Percentiles rank a stretch among this genome's conserved stretches.
Evolutionary conservation across 92 coral and sea anemone species (phyloP).

Genomic region (Montipora capitata): DNA sequence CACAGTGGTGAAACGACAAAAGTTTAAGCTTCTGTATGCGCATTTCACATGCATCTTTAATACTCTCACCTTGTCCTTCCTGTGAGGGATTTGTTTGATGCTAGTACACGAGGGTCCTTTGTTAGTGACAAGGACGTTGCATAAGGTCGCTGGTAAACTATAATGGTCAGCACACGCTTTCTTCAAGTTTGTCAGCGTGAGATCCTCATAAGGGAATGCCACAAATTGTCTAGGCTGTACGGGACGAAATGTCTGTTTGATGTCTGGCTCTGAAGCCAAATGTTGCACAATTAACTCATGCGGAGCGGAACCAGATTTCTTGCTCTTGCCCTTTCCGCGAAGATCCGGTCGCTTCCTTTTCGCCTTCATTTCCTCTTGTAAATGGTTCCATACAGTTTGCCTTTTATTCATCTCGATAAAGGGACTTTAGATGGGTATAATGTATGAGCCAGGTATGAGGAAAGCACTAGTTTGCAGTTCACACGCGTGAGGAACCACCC

Average conservation of each 20-base stretch:
- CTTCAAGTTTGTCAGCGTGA: slow-evolving; percentile 70
- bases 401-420: slow-evolving; percentile 38
- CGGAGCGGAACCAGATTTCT: slow-evolving; percentile 61
- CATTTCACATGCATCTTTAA: not conserved
- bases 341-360: slow-evolving; percentile 50
- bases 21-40: not conserved
- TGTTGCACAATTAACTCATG: slow-evolving; percentile 77
- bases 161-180: slow-evolving; percentile 77
- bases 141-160: slow-evolving; percentile 62
- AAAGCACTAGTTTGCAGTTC: not conserved
- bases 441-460: not conserved
- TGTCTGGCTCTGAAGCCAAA: slow-evolving; percentile 74
- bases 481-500: not conserved
- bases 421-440: not conserved
- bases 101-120: slow-evolving; percentile 47
- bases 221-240: slow-evolving; percentile 84
- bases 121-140: slow-evolving; percentile 75
- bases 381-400: slow-evolving; percentile 51
- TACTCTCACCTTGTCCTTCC: slow-evolving; percentile 73
- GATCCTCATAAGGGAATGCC: slow-evolving; percentile 64
- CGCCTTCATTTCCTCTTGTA: slow-evolving; percentile 60
- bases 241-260: slow-evolving; percentile 74
- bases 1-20: not conserved
- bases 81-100: slow-evolving; percentile 68
- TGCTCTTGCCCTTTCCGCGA: slow-evolving; percentile 47